A percentile compares a stretch with the other conserved stretches of the same genome.
Evolutionary conservation across 1,140 invertebrate species (phyloP).

Genomic region (Panagrolaimus sp.): DNA sequence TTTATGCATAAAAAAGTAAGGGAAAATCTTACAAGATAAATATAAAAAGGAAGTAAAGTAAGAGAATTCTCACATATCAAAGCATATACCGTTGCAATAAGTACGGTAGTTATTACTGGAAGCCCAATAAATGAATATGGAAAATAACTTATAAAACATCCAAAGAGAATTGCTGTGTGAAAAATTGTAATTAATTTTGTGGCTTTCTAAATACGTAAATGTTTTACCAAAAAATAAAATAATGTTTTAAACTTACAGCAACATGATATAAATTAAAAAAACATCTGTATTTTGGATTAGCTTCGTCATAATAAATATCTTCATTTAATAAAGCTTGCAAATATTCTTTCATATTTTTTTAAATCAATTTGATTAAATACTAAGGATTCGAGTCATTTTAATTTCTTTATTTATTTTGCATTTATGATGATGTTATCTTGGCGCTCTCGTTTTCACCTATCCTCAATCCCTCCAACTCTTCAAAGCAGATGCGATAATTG

Average conservation of each 20-base stretch:
- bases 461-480: too few species aligned
- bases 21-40: neutral
- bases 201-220: neutral
- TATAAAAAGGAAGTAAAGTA: conserved; percentile 3
- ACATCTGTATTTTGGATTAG: conserved; percentile 8
- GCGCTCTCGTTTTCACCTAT: too few species aligned
- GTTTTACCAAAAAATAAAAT: neutral
- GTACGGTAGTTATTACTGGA: neutral
- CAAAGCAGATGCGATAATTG: too few species aligned
- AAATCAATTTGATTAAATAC: too few species aligned
- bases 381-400: too few species aligned
- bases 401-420: too few species aligned
- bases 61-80: conserved; percentile 6
- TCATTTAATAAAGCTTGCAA: conserved; percentile 2
- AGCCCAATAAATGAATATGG: conserved; percentile 8
- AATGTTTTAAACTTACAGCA: neutral
- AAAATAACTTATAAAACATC: conserved; percentile 9
- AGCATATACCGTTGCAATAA: conserved; percentile 4
- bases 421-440: too few species aligned
- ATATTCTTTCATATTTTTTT: conserved; percentile 1
- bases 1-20: neutral
- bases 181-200: neutral
- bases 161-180: conserved; percentile 1
- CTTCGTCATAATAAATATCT: conserved; percentile 15
- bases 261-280: conserved; percentile 9